These are phyloP conservation scores for Aphelinus atriplicis DNA, from an alignment of 1,140 invertebrate genomes.

Conservation along the genomic window DNA sequence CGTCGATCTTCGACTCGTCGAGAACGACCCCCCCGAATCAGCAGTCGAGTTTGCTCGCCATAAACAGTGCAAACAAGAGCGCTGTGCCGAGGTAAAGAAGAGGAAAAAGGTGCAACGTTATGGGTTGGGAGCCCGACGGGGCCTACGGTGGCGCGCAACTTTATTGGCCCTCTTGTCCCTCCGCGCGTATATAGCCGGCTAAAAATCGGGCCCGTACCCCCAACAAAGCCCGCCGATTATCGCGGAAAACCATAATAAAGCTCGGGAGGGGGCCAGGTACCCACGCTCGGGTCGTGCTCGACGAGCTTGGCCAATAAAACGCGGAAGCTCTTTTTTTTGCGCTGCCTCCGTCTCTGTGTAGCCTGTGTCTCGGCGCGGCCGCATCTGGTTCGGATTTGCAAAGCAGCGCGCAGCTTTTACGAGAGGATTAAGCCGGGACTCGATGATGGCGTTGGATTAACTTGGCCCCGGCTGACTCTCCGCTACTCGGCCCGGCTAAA, in stretches of 20 bases:
- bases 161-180: neutral
- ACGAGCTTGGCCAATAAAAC: neutral
- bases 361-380: neutral
- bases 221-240: slow-evolving; percentile 37
- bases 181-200: neutral
- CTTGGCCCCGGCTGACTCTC: slow-evolving; percentile 43
- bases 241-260: slow-evolving; percentile 48
- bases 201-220: slow-evolving; percentile 20
- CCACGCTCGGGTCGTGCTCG: too few species aligned
- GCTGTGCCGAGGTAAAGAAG: neutral
- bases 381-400: neutral
- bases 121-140: neutral
- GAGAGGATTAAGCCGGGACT: slow-evolving; percentile 44
- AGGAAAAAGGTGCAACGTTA: slow-evolving; percentile 30
- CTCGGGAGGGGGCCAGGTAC: neutral
- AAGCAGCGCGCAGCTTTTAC: neutral
- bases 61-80: neutral
- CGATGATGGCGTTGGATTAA: slow-evolving; percentile 51
- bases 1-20: neutral
- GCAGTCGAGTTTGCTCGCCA: neutral
- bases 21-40: neutral
- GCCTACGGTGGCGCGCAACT: neutral
- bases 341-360: slow-evolving; percentile 1
- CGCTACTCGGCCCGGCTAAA: slow-evolving; percentile 41
- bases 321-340: slow-evolving; percentile 19